Conservation (phyloP, 2,113 vertebrate genomes). For the Climacteris rufus region DNA sequence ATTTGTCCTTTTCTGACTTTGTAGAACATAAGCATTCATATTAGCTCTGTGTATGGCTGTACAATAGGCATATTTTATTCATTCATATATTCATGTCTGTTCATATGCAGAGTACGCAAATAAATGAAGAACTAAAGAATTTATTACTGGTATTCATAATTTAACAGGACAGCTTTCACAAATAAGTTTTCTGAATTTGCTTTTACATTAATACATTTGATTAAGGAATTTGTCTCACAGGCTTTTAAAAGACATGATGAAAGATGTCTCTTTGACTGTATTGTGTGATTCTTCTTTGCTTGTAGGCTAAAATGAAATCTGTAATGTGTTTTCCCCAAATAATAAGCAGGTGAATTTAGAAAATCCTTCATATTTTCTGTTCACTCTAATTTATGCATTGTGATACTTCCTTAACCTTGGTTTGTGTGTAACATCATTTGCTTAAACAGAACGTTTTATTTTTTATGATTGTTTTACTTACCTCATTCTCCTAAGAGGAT, state of each 20-base stretch:
- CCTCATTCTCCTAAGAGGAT: neutral
- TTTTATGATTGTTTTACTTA: neutral
- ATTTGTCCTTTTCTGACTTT: constrained; percentile 1
- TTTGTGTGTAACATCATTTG: neutral
- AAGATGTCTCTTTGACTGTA: neutral
- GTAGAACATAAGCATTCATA: neutral
- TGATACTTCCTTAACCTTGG: neutral
- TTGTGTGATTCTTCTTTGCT: neutral
- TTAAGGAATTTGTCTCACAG: neutral
- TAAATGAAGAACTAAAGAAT: constrained; percentile 21
- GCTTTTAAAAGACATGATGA: neutral
- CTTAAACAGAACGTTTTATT: neutral
- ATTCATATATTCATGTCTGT: neutral
- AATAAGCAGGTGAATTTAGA: neutral
- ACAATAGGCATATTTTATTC: constrained; percentile 28
- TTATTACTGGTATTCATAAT: constrained; percentile 18
- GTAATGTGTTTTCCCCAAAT: neutral
- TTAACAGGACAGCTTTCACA: neutral
- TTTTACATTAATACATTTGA: constrained; percentile 13
- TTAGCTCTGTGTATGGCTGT: neutral
- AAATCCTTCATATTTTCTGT: neutral
- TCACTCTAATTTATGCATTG: neutral
- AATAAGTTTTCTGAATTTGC: neutral
- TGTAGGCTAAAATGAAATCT: neutral
- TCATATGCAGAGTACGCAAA: neutral